Conservation (phyloP, 2,888 invertebrate genomes). For the Lysandra coridon region DNA sequence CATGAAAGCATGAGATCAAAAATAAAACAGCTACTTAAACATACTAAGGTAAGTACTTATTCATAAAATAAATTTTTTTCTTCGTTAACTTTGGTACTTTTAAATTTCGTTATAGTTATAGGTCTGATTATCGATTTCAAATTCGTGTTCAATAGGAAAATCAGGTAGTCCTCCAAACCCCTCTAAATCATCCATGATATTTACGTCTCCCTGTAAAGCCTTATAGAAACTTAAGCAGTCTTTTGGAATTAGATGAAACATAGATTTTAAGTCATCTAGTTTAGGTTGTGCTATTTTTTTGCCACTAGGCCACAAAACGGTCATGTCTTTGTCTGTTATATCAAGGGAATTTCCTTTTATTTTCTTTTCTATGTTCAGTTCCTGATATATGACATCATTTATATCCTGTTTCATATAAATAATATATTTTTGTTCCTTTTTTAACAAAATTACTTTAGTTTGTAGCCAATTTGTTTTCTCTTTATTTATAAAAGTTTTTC, state of each 20-base stretch:
- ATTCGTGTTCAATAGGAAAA: constrained; percentile 28
- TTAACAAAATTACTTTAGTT: constrained; percentile 37
- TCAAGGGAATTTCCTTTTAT: constrained; percentile 37
- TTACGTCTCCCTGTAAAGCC: constrained; percentile 33
- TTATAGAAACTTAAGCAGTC: constrained; percentile 38
- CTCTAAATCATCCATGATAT: neutral
- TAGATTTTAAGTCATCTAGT: constrained; percentile 37
- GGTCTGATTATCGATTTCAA: constrained; percentile 17
- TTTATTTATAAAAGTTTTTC: constrained; percentile 31
- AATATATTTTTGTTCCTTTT: constrained; percentile 35
- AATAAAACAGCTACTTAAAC: constrained; percentile 16
- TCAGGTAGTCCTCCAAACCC: constrained; percentile 28
- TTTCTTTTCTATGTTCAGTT: constrained; percentile 37
- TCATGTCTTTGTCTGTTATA: constrained; percentile 35
- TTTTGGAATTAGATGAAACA: constrained; percentile 38
- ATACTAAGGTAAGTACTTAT: constrained; percentile 1
- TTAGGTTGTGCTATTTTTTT: constrained; percentile 37
- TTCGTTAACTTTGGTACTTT: constrained; percentile 11
- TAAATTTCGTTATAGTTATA: neutral
- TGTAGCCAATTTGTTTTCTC: constrained; percentile 36
- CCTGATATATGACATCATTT: constrained; percentile 30
- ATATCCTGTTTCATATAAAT: constrained; percentile 37
- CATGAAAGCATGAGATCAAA: constrained; percentile 26
- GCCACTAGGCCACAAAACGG: constrained; percentile 37
- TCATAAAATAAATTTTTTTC: constrained; percentile 10